A percentile compares a stretch with the other conserved stretches of the same genome.
Evolutionary conservation across 2,797 vertebrate species (phyloP).

Genomic region (Phoebastria nigripes): DNA sequence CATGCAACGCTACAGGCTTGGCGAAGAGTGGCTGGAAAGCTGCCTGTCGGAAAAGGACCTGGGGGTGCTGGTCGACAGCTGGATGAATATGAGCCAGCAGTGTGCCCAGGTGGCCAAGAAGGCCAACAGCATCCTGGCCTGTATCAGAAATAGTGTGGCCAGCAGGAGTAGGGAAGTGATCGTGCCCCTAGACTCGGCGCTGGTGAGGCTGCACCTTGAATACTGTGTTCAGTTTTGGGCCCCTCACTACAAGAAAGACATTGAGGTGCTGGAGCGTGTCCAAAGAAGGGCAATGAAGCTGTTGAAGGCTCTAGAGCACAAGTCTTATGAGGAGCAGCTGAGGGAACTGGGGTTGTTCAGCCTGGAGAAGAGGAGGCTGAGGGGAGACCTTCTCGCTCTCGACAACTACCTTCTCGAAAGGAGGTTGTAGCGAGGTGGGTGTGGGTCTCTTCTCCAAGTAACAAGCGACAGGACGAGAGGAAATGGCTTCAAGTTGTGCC

Average conservation of each 20-base stretch:
- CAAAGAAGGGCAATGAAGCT: background rate
- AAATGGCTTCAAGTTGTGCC: background rate
- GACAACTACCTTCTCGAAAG: background rate
- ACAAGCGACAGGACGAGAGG: background rate
- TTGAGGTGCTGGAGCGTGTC: background rate
- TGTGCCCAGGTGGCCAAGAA: no score
- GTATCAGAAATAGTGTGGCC: no score
- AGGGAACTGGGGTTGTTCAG: background rate
- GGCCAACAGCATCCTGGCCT: no score
- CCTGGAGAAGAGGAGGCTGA: background rate
- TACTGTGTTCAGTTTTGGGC: background rate
- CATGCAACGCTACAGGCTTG: rapidly evolving
- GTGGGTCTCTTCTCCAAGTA: background rate
- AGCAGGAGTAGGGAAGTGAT: no score
- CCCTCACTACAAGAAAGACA: background rate
- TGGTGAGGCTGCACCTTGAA: no score
- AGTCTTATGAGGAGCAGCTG: background rate
- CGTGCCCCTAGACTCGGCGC: no score
- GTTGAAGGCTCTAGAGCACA: background rate
- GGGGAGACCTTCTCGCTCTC: background rate
- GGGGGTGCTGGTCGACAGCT: background rate
- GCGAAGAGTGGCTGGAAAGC: background rate
- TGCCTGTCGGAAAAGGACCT: rapidly evolving
- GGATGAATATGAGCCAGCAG: background rate
- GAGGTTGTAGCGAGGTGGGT: background rate